Percentiles rank a stretch among this genome's conserved stretches.
Evolutionary conservation across 2,888 invertebrate genomes (phyloP).

Genomic region (Coenonympha glycerion): DNA sequence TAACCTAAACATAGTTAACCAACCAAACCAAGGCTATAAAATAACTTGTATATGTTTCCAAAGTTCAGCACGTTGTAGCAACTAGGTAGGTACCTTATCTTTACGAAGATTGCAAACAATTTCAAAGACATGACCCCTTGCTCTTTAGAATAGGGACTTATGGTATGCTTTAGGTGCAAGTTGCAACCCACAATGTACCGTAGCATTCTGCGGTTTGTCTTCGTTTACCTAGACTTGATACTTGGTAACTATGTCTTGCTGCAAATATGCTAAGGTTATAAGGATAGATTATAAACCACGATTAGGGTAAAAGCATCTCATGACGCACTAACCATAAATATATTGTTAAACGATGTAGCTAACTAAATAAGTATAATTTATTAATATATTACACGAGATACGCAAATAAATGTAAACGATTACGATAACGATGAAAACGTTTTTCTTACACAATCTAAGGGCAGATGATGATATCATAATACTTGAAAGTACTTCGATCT

Average conservation of each 20-base stretch:
- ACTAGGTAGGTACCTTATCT: constrained; percentile 1
- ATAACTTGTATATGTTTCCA: background rate
- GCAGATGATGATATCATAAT: no score
- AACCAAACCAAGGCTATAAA: background rate
- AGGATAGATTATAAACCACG: background rate
- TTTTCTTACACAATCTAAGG: no score
- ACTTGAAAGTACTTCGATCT: no score
- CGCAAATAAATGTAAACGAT: no score
- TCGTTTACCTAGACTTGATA: background rate
- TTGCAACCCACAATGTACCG: constrained; percentile 3
- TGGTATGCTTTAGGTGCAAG: constrained; percentile 1
- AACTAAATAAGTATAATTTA: no score
- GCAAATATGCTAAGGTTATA: background rate
- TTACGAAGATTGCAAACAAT: constrained; percentile 12
- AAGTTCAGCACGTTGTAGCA: constrained; percentile 7
- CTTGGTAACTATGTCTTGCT: background rate
- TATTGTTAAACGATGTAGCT: no score
- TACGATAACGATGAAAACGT: no score
- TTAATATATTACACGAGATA: no score
- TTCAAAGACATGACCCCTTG: constrained; percentile 15
- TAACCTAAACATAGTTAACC: background rate
- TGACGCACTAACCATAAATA: no score
- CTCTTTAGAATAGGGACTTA: constrained; percentile 7
- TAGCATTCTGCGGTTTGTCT: background rate
- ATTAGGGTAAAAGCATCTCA: background rate